Percentiles rank a stretch among this genome's conserved stretches.
These are phyloP conservation scores for Theodoxus fluviatilis DNA, from an alignment of 2,888 invertebrate species.

Conservation along the genomic window DNA sequence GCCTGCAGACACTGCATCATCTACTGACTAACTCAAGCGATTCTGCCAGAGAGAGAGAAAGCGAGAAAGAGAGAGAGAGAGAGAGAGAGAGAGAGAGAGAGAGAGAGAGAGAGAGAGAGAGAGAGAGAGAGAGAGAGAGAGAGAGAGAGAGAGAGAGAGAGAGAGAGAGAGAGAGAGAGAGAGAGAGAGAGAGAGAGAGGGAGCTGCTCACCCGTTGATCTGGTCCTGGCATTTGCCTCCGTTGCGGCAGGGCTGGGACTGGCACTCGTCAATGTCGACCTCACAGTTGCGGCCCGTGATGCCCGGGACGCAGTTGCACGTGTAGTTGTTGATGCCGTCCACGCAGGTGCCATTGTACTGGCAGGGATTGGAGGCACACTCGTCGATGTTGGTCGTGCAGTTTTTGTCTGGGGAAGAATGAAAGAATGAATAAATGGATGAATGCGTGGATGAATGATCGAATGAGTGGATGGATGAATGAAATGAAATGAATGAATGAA, in stretches of 20 bases:
- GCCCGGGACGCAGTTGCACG: constrained; percentile 45
- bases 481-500: too few species aligned
- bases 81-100: background rate
- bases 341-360: constrained; percentile 43
- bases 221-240: constrained; percentile 46
- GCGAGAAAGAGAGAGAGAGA: background rate
- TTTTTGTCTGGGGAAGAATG: constrained; percentile 75
- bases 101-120: background rate
- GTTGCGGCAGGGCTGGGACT: constrained; percentile 40
- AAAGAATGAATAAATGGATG: too few species aligned
- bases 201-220: constrained; percentile 43
- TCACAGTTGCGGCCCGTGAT: constrained; percentile 49
- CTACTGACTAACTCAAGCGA: background rate
- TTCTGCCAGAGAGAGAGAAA: background rate
- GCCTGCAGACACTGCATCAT: background rate
- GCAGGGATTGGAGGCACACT: constrained; percentile 48
- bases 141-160: background rate
- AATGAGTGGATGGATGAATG: too few species aligned
- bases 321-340: constrained; percentile 46
- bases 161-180: background rate
- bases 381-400: constrained; percentile 55
- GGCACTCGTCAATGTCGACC: constrained; percentile 49
- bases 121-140: background rate
- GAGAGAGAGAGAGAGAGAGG: background rate
- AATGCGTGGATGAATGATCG: too few species aligned